A percentile compares a stretch with the other conserved stretches of the same genome.
These are phyloP conservation scores for Oscheius sp. DNA, from an alignment of 2,888 invertebrate species.

Conservation along the genomic window DNA sequence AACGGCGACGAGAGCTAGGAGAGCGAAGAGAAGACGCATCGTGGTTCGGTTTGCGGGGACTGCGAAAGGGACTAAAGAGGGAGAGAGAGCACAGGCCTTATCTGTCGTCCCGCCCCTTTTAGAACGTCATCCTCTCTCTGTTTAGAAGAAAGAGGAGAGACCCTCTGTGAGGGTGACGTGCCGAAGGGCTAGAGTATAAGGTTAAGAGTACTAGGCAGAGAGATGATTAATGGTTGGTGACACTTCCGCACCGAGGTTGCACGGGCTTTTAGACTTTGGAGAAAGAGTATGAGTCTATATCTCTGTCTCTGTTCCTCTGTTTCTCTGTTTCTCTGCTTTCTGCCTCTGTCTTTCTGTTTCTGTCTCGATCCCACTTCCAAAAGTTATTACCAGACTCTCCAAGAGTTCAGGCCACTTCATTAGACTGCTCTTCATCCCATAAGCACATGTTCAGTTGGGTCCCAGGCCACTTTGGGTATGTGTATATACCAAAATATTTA, in stretches of 20 bases:
- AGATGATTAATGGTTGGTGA: background rate
- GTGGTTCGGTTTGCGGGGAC: background rate
- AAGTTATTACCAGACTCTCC: too few relatives aligned
- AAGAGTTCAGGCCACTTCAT: too few relatives aligned
- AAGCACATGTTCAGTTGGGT: too few relatives aligned
- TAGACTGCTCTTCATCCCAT: too few relatives aligned
- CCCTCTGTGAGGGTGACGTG: background rate
- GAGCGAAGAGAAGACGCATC: constrained; percentile 33
- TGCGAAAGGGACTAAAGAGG: constrained; percentile 11
- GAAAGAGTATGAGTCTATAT: too few relatives aligned
- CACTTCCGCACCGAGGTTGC: background rate
- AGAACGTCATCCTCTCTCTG: constrained; percentile 6
- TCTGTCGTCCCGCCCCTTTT: constrained; percentile 24
- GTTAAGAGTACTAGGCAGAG: background rate
- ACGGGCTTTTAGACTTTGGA: background rate
- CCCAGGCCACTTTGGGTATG: too few relatives aligned
- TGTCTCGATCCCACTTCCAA: too few relatives aligned
- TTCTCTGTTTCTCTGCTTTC: too few relatives aligned
- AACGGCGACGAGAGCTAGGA: constrained; percentile 24
- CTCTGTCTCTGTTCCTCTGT: too few relatives aligned
- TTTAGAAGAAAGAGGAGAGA: background rate
- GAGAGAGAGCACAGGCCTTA: constrained; percentile 14
- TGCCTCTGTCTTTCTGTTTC: too few relatives aligned
- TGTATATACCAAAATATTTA: too few relatives aligned
- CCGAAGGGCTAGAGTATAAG: background rate